Percentiles rank a stretch among this genome's conserved stretches.
Evolutionary conservation across 2,113 vertebrate species (phyloP).

Genomic region (Melanostigma gelatinosum): DNA sequence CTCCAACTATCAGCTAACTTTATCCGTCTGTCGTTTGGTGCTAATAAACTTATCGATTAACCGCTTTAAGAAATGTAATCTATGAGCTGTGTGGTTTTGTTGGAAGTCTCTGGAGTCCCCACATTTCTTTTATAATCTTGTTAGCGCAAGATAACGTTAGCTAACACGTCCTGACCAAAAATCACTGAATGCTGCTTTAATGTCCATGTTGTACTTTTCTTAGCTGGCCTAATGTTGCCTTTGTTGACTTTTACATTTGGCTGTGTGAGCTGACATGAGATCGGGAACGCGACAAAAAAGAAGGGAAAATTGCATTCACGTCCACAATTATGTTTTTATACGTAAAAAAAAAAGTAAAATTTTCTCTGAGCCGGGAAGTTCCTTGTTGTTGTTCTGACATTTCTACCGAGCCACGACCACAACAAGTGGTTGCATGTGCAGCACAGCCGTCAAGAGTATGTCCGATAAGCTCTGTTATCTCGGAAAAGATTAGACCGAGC

Average conservation of each 20-base stretch:
- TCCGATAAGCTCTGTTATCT: background rate
- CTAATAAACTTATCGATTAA: background rate
- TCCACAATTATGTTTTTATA: background rate
- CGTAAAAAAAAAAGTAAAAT: background rate
- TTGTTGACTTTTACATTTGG: background rate
- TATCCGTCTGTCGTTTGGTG: background rate
- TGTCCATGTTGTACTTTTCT: background rate
- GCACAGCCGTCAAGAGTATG: background rate
- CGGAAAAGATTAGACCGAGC: background rate
- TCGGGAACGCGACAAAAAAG: background rate
- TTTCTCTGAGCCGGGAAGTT: background rate
- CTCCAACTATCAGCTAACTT: background rate
- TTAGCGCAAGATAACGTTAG: background rate
- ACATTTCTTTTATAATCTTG: background rate
- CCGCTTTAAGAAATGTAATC: background rate
- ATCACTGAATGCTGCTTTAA: background rate
- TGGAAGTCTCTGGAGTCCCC: background rate
- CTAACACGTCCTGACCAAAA: background rate
- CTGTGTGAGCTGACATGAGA: background rate
- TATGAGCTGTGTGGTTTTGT: background rate
- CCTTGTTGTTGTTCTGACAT: background rate
- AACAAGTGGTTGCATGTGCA: background rate
- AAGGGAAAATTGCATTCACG: background rate
- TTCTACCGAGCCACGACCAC: background rate
- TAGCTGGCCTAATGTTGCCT: no score